These are phyloP conservation scores for Ypsolopha sequella DNA, from an alignment of 2,888 invertebrate species.

Conservation along the genomic window DNA sequence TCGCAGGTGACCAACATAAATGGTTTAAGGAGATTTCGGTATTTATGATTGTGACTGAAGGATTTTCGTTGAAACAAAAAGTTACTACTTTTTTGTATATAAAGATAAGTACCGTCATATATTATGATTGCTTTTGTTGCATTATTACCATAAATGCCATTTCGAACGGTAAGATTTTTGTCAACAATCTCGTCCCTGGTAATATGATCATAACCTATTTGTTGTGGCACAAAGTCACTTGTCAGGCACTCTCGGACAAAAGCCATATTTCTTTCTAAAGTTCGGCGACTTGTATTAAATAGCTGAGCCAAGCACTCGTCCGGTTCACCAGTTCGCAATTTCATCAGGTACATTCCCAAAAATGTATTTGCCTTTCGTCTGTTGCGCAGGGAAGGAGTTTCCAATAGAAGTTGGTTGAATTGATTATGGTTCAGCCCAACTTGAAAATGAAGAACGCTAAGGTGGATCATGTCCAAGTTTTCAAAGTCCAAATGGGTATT, in stretches of 20 bases:
- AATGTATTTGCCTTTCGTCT: conserved; percentile 4
- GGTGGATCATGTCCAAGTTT: conserved; percentile 2
- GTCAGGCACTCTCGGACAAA: conserved; percentile 3
- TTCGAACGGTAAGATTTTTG: conserved; percentile 2
- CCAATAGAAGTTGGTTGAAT: conserved; percentile 3
- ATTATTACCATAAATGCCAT: neutral
- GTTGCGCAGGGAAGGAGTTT: conserved; percentile 3
- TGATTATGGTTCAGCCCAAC: conserved; percentile 2
- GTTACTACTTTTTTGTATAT: conserved; percentile 4
- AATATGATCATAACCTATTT: conserved; percentile 3
- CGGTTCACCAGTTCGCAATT: conserved; percentile 9
- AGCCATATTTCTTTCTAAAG: conserved; percentile 2
- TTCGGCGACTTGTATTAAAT: conserved; percentile 1
- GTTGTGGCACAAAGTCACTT: conserved; percentile 4
- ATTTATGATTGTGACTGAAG: conserved; percentile 16
- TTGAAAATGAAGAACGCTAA: conserved; percentile 1
- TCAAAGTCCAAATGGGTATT: conserved; percentile 5
- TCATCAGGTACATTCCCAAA: conserved; percentile 2
- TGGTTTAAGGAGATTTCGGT: conserved; percentile 14
- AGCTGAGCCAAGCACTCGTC: conserved; percentile 6
- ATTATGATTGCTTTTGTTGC: neutral
- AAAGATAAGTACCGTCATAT: conserved; percentile 3
- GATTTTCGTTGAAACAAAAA: conserved; percentile 8
- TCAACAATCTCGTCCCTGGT: conserved; percentile 1
- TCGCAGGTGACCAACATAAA: conserved; percentile 14